These are phyloP conservation scores for Drosophila nr. perissopoda DNA, from an alignment of 2,888 invertebrate species.

Conservation along the genomic window DNA sequence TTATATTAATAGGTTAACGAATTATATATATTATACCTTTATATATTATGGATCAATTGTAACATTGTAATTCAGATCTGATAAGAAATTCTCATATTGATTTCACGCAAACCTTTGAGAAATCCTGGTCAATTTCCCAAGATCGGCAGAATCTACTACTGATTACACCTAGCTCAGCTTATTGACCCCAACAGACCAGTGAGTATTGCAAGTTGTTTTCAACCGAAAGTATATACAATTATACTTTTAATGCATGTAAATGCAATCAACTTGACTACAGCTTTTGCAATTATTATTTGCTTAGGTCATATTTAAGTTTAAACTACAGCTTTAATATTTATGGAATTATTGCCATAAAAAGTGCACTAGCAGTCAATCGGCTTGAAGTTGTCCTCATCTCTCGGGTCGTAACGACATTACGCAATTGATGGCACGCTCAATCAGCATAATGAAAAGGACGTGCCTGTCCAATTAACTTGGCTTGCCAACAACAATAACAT, in stretches of 20 bases:
- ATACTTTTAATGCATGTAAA: neutral
- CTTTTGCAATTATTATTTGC: neutral
- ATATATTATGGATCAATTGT: neutral
- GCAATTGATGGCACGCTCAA: constrained; percentile 41
- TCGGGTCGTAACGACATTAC: constrained; percentile 1
- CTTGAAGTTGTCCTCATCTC: constrained; percentile 12
- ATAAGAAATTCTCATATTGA: neutral
- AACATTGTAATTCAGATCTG: neutral
- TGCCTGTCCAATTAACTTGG: constrained; percentile 65
- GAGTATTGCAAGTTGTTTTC: neutral
- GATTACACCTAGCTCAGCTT: neutral
- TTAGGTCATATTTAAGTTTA: neutral
- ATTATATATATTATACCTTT: neutral
- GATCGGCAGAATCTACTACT: neutral
- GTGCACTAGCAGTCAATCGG: neutral
- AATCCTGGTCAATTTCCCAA: neutral
- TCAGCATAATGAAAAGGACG: constrained; percentile 70
- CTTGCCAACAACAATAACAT: constrained; percentile 63
- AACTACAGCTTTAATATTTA: neutral
- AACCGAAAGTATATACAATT: too few species aligned
- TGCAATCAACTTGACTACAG: neutral
- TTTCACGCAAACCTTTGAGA: neutral
- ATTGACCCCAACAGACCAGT: neutral
- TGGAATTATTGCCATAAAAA: neutral
- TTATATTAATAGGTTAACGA: neutral